Percentiles rank a stretch among this genome's conserved stretches.
Conservation (phyloP, 2,113 vertebrate genomes). For the Chascanopsetta lugubris region DNA sequence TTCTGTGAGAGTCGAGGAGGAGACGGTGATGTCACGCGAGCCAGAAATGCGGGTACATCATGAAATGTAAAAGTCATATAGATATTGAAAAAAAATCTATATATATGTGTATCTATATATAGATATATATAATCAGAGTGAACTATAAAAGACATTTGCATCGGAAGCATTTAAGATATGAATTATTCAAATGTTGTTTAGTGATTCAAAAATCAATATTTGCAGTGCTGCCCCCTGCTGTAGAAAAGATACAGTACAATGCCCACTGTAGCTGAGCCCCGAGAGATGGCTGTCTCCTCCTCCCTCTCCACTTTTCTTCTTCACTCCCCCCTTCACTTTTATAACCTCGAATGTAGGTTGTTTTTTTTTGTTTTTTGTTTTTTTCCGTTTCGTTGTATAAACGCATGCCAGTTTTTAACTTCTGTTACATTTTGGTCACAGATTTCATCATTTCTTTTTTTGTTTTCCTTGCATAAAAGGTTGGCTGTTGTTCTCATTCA, state of each 20-base stretch:
- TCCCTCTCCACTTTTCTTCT: constrained; percentile 12
- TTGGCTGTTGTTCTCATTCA: constrained; percentile 43
- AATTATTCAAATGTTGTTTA: constrained; percentile 20
- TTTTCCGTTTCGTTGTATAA: constrained; percentile 48
- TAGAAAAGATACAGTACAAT: constrained; percentile 11
- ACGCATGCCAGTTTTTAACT: constrained; percentile 55
- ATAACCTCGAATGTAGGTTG: constrained; percentile 32
- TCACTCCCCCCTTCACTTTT: constrained; percentile 31
- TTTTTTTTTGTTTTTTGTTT: no score
- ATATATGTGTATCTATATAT: neutral
- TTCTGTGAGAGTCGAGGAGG: constrained; percentile 20
- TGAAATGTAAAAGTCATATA: neutral
- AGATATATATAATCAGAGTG: constrained; percentile 11
- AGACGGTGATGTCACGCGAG: constrained; percentile 42
- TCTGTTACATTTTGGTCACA: constrained; percentile 63
- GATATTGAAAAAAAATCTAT: no score
- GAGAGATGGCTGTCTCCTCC: constrained; percentile 16
- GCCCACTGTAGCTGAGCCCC: constrained; percentile 10
- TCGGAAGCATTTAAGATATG: constrained; percentile 22
- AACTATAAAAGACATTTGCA: constrained; percentile 17
- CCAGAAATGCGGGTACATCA: constrained; percentile 20
- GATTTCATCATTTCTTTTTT: constrained; percentile 45
- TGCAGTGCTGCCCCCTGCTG: neutral
- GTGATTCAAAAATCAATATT: constrained; percentile 7
- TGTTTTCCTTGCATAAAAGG: constrained; percentile 4